These are phyloP conservation scores for Troides aeacus DNA, from an alignment of 2,888 invertebrate genomes.

Conservation along the genomic window DNA sequence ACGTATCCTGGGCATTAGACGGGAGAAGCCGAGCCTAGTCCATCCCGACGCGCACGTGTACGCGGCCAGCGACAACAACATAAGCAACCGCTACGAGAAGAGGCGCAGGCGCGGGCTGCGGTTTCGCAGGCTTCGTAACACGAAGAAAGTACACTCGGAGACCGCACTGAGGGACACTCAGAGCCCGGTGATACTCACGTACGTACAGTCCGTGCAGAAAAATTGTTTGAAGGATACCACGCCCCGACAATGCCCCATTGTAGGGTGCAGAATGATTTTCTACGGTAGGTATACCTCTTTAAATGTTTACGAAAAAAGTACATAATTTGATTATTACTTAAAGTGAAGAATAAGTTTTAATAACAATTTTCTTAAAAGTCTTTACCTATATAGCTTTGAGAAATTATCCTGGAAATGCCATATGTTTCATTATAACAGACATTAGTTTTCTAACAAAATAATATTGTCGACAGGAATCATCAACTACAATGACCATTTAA, in stretches of 20 bases:
- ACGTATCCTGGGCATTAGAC: constrained; percentile 56
- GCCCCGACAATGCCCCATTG: constrained; percentile 61
- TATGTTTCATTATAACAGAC: too few relatives aligned
- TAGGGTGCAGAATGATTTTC: constrained; percentile 59
- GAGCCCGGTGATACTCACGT: constrained; percentile 55
- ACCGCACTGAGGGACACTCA: constrained; percentile 46
- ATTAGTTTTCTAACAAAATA: too few relatives aligned
- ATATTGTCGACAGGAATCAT: constrained; percentile 59
- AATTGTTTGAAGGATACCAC: constrained; percentile 63
- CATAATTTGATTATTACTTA: too few relatives aligned
- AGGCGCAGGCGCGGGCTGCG: constrained; percentile 41
- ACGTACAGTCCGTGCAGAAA: constrained; percentile 61
- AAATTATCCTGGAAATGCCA: too few relatives aligned
- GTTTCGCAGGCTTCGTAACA: constrained; percentile 51
- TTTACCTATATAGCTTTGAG: too few relatives aligned
- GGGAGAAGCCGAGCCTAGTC: constrained; percentile 42
- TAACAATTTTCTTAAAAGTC: too few relatives aligned
- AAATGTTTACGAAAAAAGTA: too few relatives aligned
- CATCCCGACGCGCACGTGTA: constrained; percentile 47
- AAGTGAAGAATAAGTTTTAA: too few relatives aligned
- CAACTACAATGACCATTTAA: constrained; percentile 72
- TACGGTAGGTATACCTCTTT: constrained; percentile 49
- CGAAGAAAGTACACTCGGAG: constrained; percentile 61
- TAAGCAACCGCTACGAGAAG: constrained; percentile 45
- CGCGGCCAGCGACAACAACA: constrained; percentile 61